Evolutionary conservation across 2,797 vertebrate species (phyloP).

Genomic region (Galagoides demidoff): DNA sequence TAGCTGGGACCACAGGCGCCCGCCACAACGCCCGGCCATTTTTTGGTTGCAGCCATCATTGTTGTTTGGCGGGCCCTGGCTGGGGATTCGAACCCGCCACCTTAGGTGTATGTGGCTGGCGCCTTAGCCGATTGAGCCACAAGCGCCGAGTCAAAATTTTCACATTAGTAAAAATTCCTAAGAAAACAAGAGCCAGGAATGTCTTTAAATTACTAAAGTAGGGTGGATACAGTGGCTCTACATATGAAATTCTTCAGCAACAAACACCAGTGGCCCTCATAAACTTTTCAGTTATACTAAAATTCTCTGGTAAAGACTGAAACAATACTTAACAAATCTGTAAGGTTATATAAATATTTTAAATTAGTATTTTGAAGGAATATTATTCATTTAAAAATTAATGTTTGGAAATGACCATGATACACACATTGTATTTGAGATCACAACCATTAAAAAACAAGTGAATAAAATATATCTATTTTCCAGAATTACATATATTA

Average conservation of each 20-base stretch:
- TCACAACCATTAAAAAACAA: background rate
- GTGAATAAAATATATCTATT: background rate
- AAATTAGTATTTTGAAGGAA: slow-evolving; percentile 8
- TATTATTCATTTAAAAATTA: background rate
- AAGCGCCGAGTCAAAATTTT: background rate
- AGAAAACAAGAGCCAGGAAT: background rate
- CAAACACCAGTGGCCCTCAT: background rate
- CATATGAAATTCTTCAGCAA: background rate
- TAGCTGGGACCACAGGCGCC: too few species aligned
- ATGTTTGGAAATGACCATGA: slow-evolving; percentile 1
- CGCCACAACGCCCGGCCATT: too few species aligned
- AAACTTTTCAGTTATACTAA: background rate
- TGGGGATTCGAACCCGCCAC: too few species aligned
- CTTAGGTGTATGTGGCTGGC: too few species aligned
- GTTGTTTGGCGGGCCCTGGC: too few species aligned
- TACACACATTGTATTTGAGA: background rate
- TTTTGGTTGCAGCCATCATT: too few species aligned
- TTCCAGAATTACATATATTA: slow-evolving; percentile 20
- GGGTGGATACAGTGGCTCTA: too few species aligned
- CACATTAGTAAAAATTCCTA: background rate
- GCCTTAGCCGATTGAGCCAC: too few species aligned
- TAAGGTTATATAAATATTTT: background rate
- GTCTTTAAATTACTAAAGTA: background rate
- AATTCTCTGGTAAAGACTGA: background rate
- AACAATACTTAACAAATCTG: background rate